Conservation (phyloP, 1,140 invertebrate genomes). For the Drosophila seguyi region DNA sequence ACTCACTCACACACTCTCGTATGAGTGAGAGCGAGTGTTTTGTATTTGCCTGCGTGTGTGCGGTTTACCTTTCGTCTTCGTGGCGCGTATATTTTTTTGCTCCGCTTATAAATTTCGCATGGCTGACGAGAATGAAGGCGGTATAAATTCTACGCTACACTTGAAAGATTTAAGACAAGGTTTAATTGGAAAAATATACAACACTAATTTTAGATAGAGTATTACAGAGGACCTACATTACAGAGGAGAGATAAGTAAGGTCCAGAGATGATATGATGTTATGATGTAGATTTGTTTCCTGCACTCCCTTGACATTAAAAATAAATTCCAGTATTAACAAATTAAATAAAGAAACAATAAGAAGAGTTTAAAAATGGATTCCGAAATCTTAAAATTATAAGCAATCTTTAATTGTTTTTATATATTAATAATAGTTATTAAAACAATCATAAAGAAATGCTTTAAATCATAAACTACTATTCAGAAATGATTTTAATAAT, state of each 20-base stretch:
- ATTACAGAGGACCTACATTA: too few relatives aligned
- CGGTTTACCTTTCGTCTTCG: slow-evolving; percentile 34
- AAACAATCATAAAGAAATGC: not conserved
- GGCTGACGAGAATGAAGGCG: not conserved
- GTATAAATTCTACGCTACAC: slow-evolving; percentile 27
- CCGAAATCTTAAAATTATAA: not conserved
- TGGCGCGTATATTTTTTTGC: slow-evolving; percentile 16
- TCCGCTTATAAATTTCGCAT: slow-evolving; percentile 69
- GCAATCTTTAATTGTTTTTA: not conserved
- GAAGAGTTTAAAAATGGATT: too few relatives aligned
- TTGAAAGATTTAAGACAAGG: not conserved
- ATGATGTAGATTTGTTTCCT: too few relatives aligned
- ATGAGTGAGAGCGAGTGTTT: slow-evolving; percentile 43
- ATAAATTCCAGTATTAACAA: not conserved
- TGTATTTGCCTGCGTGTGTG: slow-evolving; percentile 38
- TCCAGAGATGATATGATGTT: not conserved
- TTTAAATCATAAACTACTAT: not conserved
- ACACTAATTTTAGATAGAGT: not conserved
- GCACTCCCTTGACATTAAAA: not conserved
- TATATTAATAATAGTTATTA: not conserved
- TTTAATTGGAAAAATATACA: too few relatives aligned
- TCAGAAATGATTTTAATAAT: not conserved
- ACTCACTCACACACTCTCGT: slow-evolving; percentile 10
- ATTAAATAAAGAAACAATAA: not conserved
- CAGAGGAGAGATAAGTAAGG: too few relatives aligned